Percentiles rank a stretch among this genome's conserved stretches.
These are phyloP conservation scores for Galbula dea DNA, from an alignment of 2,113 vertebrate genomes.

Conservation along the genomic window DNA sequence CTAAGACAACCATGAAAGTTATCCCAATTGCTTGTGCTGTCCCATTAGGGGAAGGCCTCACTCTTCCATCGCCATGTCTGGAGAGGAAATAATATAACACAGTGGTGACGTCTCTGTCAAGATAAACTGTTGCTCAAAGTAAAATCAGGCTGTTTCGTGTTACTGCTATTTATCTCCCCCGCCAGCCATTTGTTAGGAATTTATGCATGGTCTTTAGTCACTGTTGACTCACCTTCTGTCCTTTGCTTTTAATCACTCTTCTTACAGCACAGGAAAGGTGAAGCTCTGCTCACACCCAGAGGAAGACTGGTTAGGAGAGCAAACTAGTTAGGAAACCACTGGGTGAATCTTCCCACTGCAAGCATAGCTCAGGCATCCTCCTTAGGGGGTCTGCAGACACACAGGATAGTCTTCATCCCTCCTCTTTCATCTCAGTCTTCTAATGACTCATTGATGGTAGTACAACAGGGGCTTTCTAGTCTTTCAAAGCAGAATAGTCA, in stretches of 20 bases:
- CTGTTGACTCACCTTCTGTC: slow-evolving; percentile 36
- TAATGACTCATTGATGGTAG: neutral
- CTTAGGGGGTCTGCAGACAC: neutral
- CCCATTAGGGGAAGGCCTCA: neutral
- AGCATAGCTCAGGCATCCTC: neutral
- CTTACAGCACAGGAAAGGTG: neutral
- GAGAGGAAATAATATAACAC: slow-evolving; percentile 18
- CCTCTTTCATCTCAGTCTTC: neutral
- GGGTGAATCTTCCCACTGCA: neutral
- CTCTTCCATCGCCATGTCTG: neutral
- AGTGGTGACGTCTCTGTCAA: neutral
- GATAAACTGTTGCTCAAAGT: slow-evolving; percentile 18
- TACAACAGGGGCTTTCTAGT: neutral
- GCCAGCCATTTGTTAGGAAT: slow-evolving; percentile 38
- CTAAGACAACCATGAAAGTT: neutral
- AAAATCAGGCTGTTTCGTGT: neutral
- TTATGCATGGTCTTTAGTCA: slow-evolving; percentile 12
- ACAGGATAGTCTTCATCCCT: neutral
- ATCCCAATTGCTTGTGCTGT: neutral
- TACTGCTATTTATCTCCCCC: slow-evolving; percentile 4
- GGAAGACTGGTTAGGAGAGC: neutral
- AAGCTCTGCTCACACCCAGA: neutral
- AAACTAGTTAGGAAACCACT: neutral
- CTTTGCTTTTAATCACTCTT: neutral
- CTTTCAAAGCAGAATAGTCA: neutral